phyloP scores from a whole-genome alignment of 2,797 vertebrate species.

The Betta splendens region DNA sequence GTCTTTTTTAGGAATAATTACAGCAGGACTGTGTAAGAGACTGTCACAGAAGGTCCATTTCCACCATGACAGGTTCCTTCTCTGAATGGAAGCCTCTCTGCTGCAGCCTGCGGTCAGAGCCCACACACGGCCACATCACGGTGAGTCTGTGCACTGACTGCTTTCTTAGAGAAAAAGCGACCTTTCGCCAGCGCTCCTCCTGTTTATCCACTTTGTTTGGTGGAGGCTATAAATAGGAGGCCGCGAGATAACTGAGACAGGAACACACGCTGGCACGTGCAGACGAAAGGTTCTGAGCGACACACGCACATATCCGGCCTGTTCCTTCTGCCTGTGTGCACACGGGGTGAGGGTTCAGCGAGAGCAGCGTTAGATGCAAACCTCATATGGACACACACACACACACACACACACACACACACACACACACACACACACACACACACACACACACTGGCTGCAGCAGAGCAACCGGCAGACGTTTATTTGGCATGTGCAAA shows the following conservation, averaged over 20 bases:
- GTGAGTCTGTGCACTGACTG: conserved; percentile 29
- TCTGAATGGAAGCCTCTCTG: conserved; percentile 63
- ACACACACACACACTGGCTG: conserved; percentile 1
- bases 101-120: conserved; percentile 28
- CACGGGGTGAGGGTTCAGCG: no score
- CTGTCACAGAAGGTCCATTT: conserved; percentile 62
- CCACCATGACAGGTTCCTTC: conserved; percentile 53
- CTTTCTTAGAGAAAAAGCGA: conserved; percentile 14
- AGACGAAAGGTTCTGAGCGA: conserved; percentile 42
- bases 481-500: conserved; percentile 22
- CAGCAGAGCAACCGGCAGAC: conserved; percentile 19
- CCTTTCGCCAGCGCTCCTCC: conserved; percentile 13
- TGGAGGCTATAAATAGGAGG: conserved; percentile 67
- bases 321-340: neutral
- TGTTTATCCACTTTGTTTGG: conserved; percentile 66
- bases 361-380: no score
- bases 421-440: no score
- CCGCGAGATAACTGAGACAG: conserved; percentile 52
- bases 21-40: no score
- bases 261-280: conserved; percentile 25
- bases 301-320: conserved; percentile 7
- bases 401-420: conserved; percentile 2
- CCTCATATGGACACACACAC: conserved; percentile 3
- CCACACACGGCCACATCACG: conserved; percentile 36
- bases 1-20: no score